phyloP scores from a whole-genome alignment of 2,888 invertebrate genomes.

The Heteromyza rotundicornis region DNA sequence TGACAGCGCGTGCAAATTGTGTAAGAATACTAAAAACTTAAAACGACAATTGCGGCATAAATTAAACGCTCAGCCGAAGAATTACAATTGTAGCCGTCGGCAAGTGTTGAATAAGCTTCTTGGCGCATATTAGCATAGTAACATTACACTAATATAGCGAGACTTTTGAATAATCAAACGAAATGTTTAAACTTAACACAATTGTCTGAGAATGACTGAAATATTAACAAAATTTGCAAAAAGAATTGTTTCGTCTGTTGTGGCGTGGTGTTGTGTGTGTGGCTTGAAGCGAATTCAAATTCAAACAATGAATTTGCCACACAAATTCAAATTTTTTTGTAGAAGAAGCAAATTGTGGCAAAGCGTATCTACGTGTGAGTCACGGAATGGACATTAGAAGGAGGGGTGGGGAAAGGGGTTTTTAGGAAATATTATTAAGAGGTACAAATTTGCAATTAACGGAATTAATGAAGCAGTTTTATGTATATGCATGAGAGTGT shows the following conservation, averaged over 20 bases:
- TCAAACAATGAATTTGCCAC: not conserved
- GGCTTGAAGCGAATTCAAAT: not conserved
- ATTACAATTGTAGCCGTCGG: not conserved
- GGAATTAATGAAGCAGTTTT: not conserved
- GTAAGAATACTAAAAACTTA: too few relatives aligned
- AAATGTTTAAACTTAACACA: too few relatives aligned
- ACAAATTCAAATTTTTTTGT: too few relatives aligned
- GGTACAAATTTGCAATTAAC: not conserved
- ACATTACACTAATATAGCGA: too few relatives aligned
- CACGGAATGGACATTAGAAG: too few relatives aligned
- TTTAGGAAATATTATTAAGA: too few relatives aligned
- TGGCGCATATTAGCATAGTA: not conserved
- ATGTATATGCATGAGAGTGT: too few relatives aligned
- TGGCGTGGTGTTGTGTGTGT: not conserved
- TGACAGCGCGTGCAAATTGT: too few relatives aligned
- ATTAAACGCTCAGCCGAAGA: not conserved
- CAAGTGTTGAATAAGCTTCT: not conserved
- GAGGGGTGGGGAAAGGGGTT: too few relatives aligned
- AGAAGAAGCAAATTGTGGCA: not conserved
- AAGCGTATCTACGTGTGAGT: not conserved
- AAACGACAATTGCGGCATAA: conserved; percentile 3
- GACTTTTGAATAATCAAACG: too few relatives aligned
- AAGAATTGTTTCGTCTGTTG: not conserved
- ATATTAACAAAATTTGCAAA: too few relatives aligned
- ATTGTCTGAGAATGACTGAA: too few relatives aligned